These are phyloP conservation scores for Drosophila sp. DNA, from an alignment of 1,140 invertebrate genomes.

Conservation along the genomic window DNA sequence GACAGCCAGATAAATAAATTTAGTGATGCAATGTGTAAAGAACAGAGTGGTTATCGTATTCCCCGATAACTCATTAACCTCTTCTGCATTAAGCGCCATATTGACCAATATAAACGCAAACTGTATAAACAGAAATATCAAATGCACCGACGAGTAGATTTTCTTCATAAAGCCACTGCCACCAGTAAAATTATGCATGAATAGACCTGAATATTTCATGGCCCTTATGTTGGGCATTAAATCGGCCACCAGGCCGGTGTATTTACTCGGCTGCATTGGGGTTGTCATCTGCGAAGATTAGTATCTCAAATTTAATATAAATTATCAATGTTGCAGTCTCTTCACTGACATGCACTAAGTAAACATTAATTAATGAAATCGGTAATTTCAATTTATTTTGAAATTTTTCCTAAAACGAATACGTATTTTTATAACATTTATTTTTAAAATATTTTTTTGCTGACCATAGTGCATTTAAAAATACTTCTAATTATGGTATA, in stretches of 20 bases:
- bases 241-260: conserved; percentile 89
- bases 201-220: conserved; percentile 90
- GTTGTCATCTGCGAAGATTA: conserved; percentile 53
- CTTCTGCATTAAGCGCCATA: conserved; percentile 88
- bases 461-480: no score
- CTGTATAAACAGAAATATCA: conserved; percentile 87
- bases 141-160: conserved; percentile 86
- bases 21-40: conserved; percentile 90
- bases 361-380: no score
- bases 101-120: conserved; percentile 87
- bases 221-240: conserved; percentile 91
- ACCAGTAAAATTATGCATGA: conserved; percentile 90
- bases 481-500: no score
- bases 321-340: neutral
- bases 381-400: no score
- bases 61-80: conserved; percentile 91
- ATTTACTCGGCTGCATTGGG: conserved; percentile 71
- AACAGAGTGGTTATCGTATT: conserved; percentile 92
- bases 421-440: no score
- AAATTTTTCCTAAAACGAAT: no score
- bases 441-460: no score
- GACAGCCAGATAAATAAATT: conserved; percentile 88
- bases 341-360: no score
- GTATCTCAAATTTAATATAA: conserved; percentile 30
- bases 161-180: conserved; percentile 85